These are phyloP conservation scores for Irena cyanogastra DNA, from an alignment of 2,113 vertebrate species.

Conservation along the genomic window DNA sequence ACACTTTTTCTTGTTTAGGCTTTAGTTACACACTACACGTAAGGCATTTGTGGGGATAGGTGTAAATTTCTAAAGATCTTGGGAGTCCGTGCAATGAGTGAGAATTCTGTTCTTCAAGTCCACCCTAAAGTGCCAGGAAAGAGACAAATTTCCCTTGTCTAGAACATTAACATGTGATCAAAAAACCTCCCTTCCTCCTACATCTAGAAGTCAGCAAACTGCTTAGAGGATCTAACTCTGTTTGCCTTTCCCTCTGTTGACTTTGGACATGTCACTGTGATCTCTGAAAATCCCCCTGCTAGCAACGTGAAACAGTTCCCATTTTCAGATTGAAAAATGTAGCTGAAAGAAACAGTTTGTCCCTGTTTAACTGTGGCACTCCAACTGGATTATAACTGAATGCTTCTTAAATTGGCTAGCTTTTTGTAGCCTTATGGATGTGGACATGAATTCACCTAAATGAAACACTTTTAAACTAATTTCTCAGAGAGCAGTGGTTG, in stretches of 20 bases:
- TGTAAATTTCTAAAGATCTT: background rate
- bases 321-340: background rate
- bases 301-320: background rate
- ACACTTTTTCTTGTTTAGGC: background rate
- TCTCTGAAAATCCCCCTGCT: background rate
- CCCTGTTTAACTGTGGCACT: background rate
- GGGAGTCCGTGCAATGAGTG: background rate
- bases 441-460: background rate
- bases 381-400: background rate
- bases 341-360: background rate
- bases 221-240: background rate
- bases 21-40: background rate
- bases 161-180: accelerated
- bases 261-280: background rate
- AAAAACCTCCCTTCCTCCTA: background rate
- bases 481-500: background rate
- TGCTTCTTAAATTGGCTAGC: background rate
- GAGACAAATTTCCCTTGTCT: background rate
- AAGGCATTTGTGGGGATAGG: background rate
- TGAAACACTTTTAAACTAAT: background rate
- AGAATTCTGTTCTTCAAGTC: background rate
- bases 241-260: background rate
- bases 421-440: background rate
- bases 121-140: background rate
- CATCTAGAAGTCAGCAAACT: background rate